phyloP scores from a whole-genome alignment of 2,113 vertebrate genomes.

The Solea senegalensis region DNA sequence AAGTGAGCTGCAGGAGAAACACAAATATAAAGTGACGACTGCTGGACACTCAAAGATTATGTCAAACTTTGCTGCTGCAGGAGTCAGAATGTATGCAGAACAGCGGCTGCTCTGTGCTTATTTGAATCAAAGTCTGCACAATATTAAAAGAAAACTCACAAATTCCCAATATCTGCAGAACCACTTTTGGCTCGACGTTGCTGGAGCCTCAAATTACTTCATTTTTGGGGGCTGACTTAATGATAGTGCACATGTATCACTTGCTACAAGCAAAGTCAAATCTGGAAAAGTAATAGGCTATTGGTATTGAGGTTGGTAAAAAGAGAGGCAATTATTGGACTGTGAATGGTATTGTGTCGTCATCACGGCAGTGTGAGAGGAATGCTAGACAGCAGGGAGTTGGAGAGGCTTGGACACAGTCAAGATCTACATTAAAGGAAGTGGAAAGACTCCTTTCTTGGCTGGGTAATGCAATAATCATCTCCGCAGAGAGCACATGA shows the following conservation, averaged over 20 bases:
- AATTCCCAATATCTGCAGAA: constrained; percentile 22
- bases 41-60: background rate
- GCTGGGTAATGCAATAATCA: constrained; percentile 29
- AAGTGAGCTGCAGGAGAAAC: constrained; percentile 3
- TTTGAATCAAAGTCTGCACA: constrained; percentile 7
- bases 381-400: constrained; percentile 40
- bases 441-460: constrained; percentile 48
- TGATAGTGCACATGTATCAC: constrained; percentile 24
- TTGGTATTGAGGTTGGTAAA: constrained; percentile 48
- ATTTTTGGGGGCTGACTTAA: constrained; percentile 32
- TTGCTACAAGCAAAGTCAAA: constrained; percentile 41
- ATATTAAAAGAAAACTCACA: constrained; percentile 18
- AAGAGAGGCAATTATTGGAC: constrained; percentile 38
- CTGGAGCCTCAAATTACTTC: background rate
- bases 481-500: constrained; percentile 23
- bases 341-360: constrained; percentile 26
- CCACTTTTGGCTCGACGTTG: constrained; percentile 53
- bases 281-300: constrained; percentile 46
- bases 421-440: constrained; percentile 38
- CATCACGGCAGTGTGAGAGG: constrained; percentile 37
- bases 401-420: constrained; percentile 7
- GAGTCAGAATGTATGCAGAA: constrained; percentile 22
- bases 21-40: constrained; percentile 2
- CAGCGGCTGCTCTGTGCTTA: constrained; percentile 32
- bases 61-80: background rate